phyloP scores from a whole-genome alignment of 2,113 vertebrate species.

The Picathartes gymnocephalus region DNA sequence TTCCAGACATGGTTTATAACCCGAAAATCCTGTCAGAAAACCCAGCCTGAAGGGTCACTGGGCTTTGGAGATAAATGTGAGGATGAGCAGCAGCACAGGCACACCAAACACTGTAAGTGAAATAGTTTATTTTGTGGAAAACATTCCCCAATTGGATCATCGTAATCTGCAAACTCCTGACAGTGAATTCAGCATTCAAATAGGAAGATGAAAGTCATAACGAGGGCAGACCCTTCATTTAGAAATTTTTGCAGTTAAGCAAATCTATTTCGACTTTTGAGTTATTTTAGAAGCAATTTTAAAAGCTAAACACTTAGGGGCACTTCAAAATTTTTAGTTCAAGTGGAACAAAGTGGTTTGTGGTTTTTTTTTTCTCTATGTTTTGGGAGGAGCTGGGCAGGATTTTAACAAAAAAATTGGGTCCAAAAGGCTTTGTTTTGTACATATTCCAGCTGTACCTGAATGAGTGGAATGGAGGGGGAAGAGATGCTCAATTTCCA shows the following conservation, averaged over 20 bases:
- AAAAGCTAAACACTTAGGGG: neutral
- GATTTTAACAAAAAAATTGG: neutral
- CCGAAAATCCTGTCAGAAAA: neutral
- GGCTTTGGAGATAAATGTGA: neutral
- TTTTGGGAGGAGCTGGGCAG: neutral
- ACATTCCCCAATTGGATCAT: neutral
- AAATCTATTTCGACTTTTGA: neutral
- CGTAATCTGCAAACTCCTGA: neutral
- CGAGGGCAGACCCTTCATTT: neutral
- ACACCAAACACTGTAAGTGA: neutral
- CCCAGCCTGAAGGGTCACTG: neutral
- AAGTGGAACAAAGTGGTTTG: neutral
- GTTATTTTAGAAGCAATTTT: neutral
- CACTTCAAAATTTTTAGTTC: neutral
- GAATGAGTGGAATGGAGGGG: rapidly evolving
- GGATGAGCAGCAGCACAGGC: neutral
- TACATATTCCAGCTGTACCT: rapidly evolving
- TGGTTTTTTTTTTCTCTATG: rapidly evolving
- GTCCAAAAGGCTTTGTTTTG: neutral
- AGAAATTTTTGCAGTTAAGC: neutral
- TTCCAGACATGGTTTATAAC: neutral
- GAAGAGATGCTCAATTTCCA: neutral
- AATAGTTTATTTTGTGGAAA: neutral
- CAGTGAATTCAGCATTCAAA: neutral
- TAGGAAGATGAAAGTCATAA: neutral